phyloP scores from a whole-genome alignment of 2,797 vertebrate species.

The Pseudomugil tenellus region DNA sequence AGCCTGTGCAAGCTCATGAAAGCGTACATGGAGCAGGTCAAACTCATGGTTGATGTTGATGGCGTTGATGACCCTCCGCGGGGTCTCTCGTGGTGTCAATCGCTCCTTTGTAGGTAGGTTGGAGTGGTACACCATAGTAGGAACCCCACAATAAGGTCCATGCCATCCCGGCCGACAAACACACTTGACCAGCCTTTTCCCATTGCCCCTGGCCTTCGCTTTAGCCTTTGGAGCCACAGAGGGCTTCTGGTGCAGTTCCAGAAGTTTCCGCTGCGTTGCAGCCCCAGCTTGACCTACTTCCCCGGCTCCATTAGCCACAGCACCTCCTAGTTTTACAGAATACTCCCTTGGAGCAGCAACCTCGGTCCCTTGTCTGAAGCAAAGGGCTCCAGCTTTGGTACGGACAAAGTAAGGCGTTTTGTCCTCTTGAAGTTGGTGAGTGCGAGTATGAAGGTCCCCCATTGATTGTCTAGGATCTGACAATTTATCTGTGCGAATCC shows the following conservation, averaged over 20 bases:
- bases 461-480: constrained; percentile 55
- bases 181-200: constrained; percentile 88
- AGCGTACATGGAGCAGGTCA: constrained; percentile 93
- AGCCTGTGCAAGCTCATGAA: constrained; percentile 90
- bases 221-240: constrained; percentile 68
- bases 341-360: constrained; percentile 75
- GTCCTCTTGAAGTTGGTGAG: constrained; percentile 87
- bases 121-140: constrained; percentile 97
- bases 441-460: constrained; percentile 84
- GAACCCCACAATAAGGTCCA: constrained; percentile 95
- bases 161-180: constrained; percentile 96
- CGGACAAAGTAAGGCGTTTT: constrained; percentile 88
- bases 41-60: constrained; percentile 99
- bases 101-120: constrained; percentile 97
- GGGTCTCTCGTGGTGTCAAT: constrained; percentile 87
- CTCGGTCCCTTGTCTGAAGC: constrained; percentile 94
- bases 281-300: constrained; percentile 23
- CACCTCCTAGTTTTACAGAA: constrained; percentile 48
- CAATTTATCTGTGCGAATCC: not conserved
- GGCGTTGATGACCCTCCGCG: constrained; percentile 93
- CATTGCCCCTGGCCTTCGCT: constrained; percentile 52
- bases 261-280: constrained; percentile 66
- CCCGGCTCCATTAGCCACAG: constrained; percentile 26
- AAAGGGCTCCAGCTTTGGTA: constrained; percentile 92
- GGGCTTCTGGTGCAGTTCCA: constrained; percentile 68